Evolutionary conservation across 2,888 invertebrate species (phyloP), one percentile per base, ranked within the genome.

Genomic region (Cerceris rybyensis): DNA sequence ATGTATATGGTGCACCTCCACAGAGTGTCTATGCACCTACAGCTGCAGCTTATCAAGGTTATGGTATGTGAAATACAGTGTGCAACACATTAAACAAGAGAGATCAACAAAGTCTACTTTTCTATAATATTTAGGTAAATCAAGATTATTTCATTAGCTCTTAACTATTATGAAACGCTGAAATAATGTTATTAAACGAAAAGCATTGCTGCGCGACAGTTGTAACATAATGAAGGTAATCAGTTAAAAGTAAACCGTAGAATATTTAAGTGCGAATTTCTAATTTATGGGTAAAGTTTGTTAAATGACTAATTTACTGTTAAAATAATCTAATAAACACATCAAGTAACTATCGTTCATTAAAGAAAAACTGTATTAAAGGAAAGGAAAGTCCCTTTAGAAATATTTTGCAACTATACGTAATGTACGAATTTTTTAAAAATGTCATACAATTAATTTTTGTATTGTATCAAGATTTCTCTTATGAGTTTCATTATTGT

Each of bases 11-110:
- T 68, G 85, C 92, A 43, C 90, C 91, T 7, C 82, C 90, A 8
- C 91, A 90, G 70, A 88, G 89, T 28, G 92, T 92, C 7, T 93
- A 93, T 77, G 91, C 93, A 57, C 91, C 94, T 88, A 92, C 93
- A 88, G 92, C 94, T 91, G 89, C 95, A 90, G 88, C 90, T 73
- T 95, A 95, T 90, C 95, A 95, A 89, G 95, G 95, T 75, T 95
- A 95, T 87, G 94, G 95, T 86, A 95, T 95, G 95, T 95, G 94
- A 93, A 88, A 89, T 80, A 78, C 78, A 82, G 80, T 88, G 71
- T 80, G 80, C 70, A 82, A 86, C 78, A 79, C 81, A 80, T 83
- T 81, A 80, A 75, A 78, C 79, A 82, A 76, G 76, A 85, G 84
- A 85, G 86, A 89, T 88, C 88, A 88, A 86, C 87, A 90, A 86